Evolutionary conservation across 1,140 invertebrate species (phyloP).

Genomic region (Megathymus violae): DNA sequence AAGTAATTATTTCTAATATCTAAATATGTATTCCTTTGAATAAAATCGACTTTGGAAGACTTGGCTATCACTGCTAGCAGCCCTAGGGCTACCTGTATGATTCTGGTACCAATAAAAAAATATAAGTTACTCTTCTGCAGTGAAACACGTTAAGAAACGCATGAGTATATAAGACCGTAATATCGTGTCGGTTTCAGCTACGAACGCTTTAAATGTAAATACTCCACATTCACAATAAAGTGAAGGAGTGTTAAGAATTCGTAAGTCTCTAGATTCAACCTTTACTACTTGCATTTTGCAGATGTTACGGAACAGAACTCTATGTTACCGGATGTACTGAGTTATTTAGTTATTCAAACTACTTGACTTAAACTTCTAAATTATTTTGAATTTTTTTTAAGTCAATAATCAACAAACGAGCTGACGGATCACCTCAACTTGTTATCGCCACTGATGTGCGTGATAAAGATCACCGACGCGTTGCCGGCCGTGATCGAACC

Average conservation of each 20-base stretch:
- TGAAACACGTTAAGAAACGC: neutral
- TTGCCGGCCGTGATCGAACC: too few relatives aligned
- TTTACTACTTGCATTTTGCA: neutral
- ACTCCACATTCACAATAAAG: conserved; percentile 18
- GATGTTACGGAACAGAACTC: neutral
- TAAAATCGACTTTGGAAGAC: too few relatives aligned
- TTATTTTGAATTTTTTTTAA: too few relatives aligned
- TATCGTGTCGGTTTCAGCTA: conserved; percentile 1
- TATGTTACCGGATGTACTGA: neutral
- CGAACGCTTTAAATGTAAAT: conserved; percentile 20
- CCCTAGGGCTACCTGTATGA: too few relatives aligned
- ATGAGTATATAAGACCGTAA: neutral
- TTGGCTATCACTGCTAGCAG: too few relatives aligned
- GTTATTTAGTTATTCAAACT: neutral
- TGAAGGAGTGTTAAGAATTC: conserved; percentile 2
- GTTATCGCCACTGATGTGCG: too few relatives aligned
- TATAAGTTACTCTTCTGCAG: neutral
- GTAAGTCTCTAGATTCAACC: conserved; percentile 8
- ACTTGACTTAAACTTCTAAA: neutral
- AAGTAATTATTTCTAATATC: too few relatives aligned
- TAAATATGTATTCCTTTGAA: too few relatives aligned
- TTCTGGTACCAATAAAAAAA: too few relatives aligned
- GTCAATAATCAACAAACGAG: too few relatives aligned
- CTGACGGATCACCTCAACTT: too few relatives aligned
- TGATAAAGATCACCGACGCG: too few relatives aligned